Percentiles rank a stretch among this genome's conserved stretches.
These are phyloP conservation scores for Sinonovacula constricta DNA, from an alignment of 1,140 invertebrate genomes.

Conservation along the genomic window DNA sequence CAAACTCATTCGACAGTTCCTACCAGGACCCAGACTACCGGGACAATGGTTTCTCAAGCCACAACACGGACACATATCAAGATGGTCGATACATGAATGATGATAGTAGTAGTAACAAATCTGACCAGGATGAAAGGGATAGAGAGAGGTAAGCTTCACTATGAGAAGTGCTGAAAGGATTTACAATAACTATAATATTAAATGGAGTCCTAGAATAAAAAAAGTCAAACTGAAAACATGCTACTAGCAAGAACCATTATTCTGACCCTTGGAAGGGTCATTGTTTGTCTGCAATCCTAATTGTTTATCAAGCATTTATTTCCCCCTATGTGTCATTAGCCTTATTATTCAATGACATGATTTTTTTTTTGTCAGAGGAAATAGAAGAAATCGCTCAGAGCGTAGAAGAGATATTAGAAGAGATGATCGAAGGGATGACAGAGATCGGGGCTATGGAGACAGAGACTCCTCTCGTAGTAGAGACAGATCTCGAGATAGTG, in stretches of 20 bases:
- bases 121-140: slow-evolving; percentile 40
- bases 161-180: too few species aligned
- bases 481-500: slow-evolving; percentile 49
- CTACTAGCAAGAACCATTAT: too few species aligned
- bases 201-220: too few species aligned
- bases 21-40: neutral
- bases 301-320: too few species aligned
- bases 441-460: slow-evolving; percentile 53
- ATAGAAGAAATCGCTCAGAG: slow-evolving; percentile 41
- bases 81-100: neutral
- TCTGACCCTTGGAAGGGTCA: too few species aligned
- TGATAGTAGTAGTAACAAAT: slow-evolving; percentile 7
- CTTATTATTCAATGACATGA: neutral
- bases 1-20: neutral
- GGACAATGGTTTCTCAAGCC: neutral
- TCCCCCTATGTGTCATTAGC: too few species aligned
- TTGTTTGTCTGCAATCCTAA: too few species aligned
- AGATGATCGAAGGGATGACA: slow-evolving; percentile 25
- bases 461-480: slow-evolving; percentile 43
- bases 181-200: too few species aligned
- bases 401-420: slow-evolving; percentile 31
- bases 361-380: slow-evolving; percentile 8
- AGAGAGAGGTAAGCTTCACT: too few species aligned
- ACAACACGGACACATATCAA: neutral
- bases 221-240: too few species aligned